Evolutionary conservation across 2,113 vertebrate species (phyloP).

Genomic region (Cyanoderma ruficeps): DNA sequence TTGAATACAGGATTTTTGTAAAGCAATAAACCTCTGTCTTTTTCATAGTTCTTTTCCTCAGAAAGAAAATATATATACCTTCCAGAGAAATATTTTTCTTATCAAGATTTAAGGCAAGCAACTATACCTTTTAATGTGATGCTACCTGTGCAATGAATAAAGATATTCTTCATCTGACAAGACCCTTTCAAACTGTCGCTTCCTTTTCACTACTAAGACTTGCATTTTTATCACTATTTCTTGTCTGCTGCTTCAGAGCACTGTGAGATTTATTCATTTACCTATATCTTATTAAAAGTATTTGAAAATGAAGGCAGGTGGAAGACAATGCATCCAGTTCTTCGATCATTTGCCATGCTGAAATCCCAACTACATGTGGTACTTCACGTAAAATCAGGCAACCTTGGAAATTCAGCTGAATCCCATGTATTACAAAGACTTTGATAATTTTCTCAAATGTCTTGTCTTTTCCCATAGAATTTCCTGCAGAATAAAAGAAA

Average conservation of each 20-base stretch:
- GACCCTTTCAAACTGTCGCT: neutral
- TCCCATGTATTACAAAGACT: neutral
- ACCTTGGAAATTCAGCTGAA: neutral
- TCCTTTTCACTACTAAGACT: neutral
- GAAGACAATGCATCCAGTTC: neutral
- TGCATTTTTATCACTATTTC: neutral
- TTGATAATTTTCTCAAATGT: neutral
- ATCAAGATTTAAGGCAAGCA: neutral
- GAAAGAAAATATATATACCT: neutral
- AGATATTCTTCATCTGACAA: neutral
- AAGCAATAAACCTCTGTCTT: neutral
- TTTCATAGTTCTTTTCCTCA: neutral
- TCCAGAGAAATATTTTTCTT: slow-evolving; percentile 33
- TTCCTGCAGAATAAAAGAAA: neutral
- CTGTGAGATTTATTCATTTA: neutral
- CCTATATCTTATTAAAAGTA: neutral
- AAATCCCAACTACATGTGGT: neutral
- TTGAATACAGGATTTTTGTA: neutral
- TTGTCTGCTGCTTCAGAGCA: neutral
- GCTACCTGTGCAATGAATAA: neutral
- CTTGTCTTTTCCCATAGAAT: neutral
- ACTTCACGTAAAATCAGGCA: neutral
- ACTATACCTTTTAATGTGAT: neutral
- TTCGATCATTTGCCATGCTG: neutral
- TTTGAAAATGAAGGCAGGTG: neutral